A percentile compares a stretch with the other conserved stretches of the same genome.
These are phyloP conservation scores for Alentia gelatinosa DNA, from an alignment of 2,888 invertebrate species.

Conservation along the genomic window DNA sequence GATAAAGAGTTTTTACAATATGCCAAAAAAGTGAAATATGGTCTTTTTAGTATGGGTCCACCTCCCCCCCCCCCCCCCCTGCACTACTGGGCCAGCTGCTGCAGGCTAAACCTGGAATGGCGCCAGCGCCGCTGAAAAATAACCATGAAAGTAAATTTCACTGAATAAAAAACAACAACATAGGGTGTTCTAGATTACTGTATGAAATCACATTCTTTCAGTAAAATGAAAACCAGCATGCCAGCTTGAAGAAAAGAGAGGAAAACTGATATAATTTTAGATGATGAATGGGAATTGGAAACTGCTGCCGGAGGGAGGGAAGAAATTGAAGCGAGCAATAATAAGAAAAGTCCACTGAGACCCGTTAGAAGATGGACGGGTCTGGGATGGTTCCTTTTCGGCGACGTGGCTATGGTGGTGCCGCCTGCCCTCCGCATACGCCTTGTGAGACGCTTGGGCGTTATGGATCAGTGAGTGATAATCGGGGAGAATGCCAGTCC, in stretches of 20 bases:
- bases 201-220: background rate
- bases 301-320: background rate
- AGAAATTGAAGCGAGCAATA: background rate
- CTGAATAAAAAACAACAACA: background rate
- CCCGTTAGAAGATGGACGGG: background rate
- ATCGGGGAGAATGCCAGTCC: background rate
- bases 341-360: background rate
- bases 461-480: conserved; percentile 11
- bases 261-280: conserved; percentile 34
- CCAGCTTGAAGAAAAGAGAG: background rate
- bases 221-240: background rate
- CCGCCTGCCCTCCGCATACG: background rate
- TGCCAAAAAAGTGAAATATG: background rate
- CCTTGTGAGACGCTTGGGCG: background rate
- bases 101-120: background rate
- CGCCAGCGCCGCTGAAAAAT: background rate
- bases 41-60: background rate
- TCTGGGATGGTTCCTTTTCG: background rate
- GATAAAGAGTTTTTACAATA: background rate
- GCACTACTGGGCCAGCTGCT: background rate
- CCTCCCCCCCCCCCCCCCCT: too few species aligned
- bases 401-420: background rate
- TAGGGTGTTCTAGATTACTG: background rate
- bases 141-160: background rate
- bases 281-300: conserved; percentile 33